phyloP scores from a whole-genome alignment of 2,113 vertebrate species.

The Indri indri region DNA sequence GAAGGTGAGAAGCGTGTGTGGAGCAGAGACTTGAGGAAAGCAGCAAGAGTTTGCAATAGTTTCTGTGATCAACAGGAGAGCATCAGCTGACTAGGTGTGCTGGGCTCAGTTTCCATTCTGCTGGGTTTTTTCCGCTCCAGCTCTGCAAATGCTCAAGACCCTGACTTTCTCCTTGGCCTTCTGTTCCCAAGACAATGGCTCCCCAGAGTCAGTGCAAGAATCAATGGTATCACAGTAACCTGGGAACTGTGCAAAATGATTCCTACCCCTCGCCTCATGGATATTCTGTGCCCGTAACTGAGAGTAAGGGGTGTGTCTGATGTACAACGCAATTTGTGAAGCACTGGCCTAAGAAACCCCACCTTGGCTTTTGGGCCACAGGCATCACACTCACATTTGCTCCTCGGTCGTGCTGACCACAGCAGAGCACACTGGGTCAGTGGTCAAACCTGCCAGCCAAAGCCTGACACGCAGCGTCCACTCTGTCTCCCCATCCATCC shows the following conservation, averaged over 20 bases:
- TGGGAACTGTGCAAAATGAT: background rate
- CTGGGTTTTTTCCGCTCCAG: background rate
- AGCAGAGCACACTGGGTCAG: background rate
- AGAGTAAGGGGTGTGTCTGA: background rate
- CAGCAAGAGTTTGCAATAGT: background rate
- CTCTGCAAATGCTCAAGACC: background rate
- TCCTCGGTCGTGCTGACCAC: slow-evolving; percentile 11
- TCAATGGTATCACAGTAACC: too few species aligned
- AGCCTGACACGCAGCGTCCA: background rate
- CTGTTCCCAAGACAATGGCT: background rate
- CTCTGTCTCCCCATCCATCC: background rate
- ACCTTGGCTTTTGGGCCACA: background rate
- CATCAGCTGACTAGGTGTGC: background rate
- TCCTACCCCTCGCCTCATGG: rapidly evolving
- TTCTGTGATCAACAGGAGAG: background rate
- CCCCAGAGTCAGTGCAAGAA: background rate
- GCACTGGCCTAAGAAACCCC: background rate
- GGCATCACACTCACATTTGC: background rate
- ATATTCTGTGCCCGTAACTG: background rate
- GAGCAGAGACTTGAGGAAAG: background rate
- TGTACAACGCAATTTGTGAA: background rate
- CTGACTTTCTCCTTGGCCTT: background rate
- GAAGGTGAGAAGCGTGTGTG: background rate
- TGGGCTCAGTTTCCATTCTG: background rate
- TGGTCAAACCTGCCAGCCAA: background rate